Evolutionary conservation across 2,797 vertebrate species (phyloP).

Genomic region (Arctocebus calabarensis): DNA sequence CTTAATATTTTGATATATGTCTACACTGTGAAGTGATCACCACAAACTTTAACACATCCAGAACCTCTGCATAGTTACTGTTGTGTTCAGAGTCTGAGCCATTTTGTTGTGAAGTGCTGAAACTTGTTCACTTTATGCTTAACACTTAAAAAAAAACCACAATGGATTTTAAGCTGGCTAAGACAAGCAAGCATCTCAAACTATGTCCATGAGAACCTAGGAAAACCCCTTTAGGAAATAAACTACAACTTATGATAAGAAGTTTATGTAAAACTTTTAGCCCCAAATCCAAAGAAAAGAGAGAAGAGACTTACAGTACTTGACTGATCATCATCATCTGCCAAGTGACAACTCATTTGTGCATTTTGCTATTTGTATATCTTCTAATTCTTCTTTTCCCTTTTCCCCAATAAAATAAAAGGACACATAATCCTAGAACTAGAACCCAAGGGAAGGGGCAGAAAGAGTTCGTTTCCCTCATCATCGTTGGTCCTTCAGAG

Average conservation of each 20-base stretch:
- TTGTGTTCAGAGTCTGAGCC: not conserved
- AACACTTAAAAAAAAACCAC: not conserved
- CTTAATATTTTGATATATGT: not conserved
- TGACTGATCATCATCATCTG: not conserved
- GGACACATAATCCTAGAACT: not conserved
- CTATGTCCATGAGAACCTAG: not conserved
- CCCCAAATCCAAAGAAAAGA: not conserved
- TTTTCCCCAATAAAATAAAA: not conserved
- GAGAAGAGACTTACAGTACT: not conserved
- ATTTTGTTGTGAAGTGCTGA: conserved; percentile 30
- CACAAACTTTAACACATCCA: not conserved
- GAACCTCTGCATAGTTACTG: not conserved
- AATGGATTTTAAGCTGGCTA: not conserved
- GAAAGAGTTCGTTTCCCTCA: not conserved
- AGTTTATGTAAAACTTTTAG: not conserved
- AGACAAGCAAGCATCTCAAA: not conserved
- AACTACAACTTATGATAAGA: not conserved
- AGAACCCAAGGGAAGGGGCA: not conserved
- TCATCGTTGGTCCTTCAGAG: not conserved
- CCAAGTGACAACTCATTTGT: not conserved
- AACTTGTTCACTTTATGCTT: conserved; percentile 43
- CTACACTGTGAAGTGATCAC: no score
- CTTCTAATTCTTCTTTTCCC: not conserved
- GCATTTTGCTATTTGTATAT: not conserved
- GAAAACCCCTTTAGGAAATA: not conserved